A percentile compares a stretch with the other conserved stretches of the same genome.
These are phyloP conservation scores for Heliconius hortense DNA, from an alignment of 2,888 invertebrate genomes.

Conservation along the genomic window DNA sequence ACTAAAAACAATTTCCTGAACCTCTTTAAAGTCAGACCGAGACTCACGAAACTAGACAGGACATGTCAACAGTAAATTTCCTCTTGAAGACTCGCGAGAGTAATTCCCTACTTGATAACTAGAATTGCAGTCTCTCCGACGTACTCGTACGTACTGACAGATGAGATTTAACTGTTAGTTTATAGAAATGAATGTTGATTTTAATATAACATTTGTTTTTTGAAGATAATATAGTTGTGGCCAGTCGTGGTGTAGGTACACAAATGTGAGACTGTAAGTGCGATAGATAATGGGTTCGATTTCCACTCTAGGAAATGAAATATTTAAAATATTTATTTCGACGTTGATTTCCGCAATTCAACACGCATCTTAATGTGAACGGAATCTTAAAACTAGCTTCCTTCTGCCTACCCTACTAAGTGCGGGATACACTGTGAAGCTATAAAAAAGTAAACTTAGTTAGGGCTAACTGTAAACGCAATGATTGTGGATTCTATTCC, in stretches of 20 bases:
- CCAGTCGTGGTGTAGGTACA: neutral
- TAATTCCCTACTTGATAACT: slow-evolving; percentile 17
- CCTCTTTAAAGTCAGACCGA: slow-evolving; percentile 16
- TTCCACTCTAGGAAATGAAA: neutral
- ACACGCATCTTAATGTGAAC: too few species aligned
- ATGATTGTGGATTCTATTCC: too few species aligned
- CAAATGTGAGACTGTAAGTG: neutral
- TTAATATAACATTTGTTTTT: neutral
- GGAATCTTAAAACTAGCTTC: too few species aligned
- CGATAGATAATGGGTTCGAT: too few species aligned
- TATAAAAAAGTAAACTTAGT: too few species aligned
- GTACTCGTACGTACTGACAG: neutral
- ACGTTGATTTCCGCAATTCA: too few species aligned
- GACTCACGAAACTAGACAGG: slow-evolving; percentile 11
- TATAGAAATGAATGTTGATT: neutral
- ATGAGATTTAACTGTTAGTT: neutral
- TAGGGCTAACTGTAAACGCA: too few species aligned
- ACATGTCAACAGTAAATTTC: slow-evolving; percentile 9
- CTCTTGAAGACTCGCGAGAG: slow-evolving; percentile 3
- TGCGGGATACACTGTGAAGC: too few species aligned
- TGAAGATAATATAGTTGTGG: neutral
- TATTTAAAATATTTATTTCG: neutral
- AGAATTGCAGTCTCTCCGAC: neutral
- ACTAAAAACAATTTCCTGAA: neutral
- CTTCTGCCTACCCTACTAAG: too few species aligned